A percentile compares a stretch with the other conserved stretches of the same genome.
Conservation (phyloP, 2,797 vertebrate species). For the Decapterus maruadsi region DNA sequence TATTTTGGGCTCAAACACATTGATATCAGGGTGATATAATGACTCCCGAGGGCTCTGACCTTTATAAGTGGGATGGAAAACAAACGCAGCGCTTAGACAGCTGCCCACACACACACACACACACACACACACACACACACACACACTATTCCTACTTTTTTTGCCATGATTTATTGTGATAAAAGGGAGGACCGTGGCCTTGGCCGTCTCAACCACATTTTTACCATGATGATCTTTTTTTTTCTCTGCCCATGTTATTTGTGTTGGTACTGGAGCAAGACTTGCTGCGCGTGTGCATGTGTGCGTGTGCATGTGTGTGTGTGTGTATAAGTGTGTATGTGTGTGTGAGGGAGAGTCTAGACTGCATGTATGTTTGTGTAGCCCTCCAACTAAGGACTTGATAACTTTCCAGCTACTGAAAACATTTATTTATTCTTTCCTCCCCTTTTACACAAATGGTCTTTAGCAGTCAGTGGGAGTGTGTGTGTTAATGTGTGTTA, state of each 20-base stretch:
- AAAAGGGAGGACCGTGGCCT: slow-evolving; percentile 77
- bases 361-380: slow-evolving; percentile 29
- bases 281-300: slow-evolving; percentile 18
- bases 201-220: slow-evolving; percentile 74
- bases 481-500: slow-evolving; percentile 10
- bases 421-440: slow-evolving; percentile 81
- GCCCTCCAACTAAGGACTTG: slow-evolving; percentile 66
- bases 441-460: slow-evolving; percentile 63
- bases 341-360: slow-evolving; percentile 24
- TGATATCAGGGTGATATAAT: slow-evolving; percentile 76
- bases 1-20: slow-evolving; percentile 51
- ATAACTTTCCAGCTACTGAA: slow-evolving; percentile 82
- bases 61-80: slow-evolving; percentile 86
- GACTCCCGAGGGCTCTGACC: slow-evolving; percentile 79
- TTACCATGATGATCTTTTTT: slow-evolving; percentile 71
- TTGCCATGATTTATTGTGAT: slow-evolving; percentile 82
- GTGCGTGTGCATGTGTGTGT: slow-evolving; percentile 16
- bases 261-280: slow-evolving; percentile 60
- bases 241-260: slow-evolving; percentile 63
- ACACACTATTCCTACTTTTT: slow-evolving; percentile 25
- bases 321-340: slow-evolving; percentile 24
- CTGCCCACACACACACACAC: slow-evolving; percentile 30
- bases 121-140: slow-evolving; percentile 29
- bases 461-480: slow-evolving; percentile 31
- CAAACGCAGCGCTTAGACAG: slow-evolving; percentile 78